Base-by-base conservation (phyloP, 2,113 vertebrate species). In the Ginglymostoma cirratum region DNA sequence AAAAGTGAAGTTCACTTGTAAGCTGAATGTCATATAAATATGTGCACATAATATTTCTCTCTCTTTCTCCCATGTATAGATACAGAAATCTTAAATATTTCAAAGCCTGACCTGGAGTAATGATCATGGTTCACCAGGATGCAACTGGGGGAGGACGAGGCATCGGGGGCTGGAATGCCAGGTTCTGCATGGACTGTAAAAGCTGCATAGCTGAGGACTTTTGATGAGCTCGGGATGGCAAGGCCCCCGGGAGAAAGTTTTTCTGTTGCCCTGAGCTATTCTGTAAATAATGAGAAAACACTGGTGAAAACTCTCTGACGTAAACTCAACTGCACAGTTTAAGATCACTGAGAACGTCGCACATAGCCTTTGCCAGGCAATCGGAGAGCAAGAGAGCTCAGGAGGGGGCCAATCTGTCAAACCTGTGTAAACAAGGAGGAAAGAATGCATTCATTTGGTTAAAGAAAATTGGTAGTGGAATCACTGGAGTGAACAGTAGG, bases 131-230 rank as follows among this genome's bases (percentile, higher is more conserved):
- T 96, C 95, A 96, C 80, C 96, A 95, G 24, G 94, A 95, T 23
- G 95, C 78, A 10, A 95, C 67, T 30, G 96, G 52, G 34, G 92
- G 96, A 52, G 96, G 96, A 55, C 66, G 96, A 23, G 96, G 96
- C 96, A 96, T 96, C 23, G 96, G 96, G 92, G 96, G 96, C 72
- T 96, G 96, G 95, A 96, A 96, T 12, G 89, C 52, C 61, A 96
- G 86, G 67, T 96, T 96, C 87, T 96, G 96, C 45, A 94, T 87
- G 70, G 96, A 96, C 70, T 96, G 96, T 19, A 96, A 96, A 34
- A 96, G 90, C 45, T 95, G 95, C 38, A 96, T 45, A 10, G 65
- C 93, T 45, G 96, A 34, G 55, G 70, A 95, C 72, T 96, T 96
- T 96, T 96, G 96, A 38, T 96, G 94, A 92, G 19, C 76, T 27